Percentiles rank a stretch among this genome's conserved stretches.
phyloP scores from a whole-genome alignment of 2,888 invertebrate genomes.

The Drosophila vallismaia region DNA sequence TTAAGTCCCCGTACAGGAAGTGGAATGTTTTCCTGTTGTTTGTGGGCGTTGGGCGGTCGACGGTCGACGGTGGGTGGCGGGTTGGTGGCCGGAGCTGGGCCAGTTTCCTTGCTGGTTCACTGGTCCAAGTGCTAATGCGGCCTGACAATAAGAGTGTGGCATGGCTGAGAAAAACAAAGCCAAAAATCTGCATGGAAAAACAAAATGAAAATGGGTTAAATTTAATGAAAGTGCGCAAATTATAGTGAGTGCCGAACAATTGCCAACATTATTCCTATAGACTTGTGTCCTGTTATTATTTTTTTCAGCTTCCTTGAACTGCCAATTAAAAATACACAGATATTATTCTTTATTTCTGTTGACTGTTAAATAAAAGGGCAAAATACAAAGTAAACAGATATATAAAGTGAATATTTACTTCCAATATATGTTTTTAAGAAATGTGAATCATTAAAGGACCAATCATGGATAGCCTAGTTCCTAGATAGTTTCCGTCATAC shows the following conservation, averaged over 20 bases:
- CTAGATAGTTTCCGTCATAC: too few relatives aligned
- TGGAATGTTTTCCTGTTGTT: constrained; percentile 62
- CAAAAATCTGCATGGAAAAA: constrained; percentile 26
- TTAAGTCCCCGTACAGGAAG: constrained; percentile 65
- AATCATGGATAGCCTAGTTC: too few relatives aligned
- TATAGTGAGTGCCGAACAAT: constrained; percentile 25
- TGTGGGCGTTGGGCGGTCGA: constrained; percentile 7
- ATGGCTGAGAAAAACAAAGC: constrained; percentile 28
- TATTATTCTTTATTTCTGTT: constrained; percentile 50
- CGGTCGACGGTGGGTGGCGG: too few relatives aligned
- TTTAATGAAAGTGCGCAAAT: constrained; percentile 59
- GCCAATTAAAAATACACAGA: constrained; percentile 72
- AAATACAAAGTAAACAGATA: background rate
- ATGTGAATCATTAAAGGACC: background rate
- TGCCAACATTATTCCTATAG: constrained; percentile 15
- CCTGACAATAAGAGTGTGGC: constrained; percentile 64
- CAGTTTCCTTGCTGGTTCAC: constrained; percentile 41
- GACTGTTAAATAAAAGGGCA: background rate
- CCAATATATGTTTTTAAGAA: background rate
- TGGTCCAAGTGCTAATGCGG: constrained; percentile 75
- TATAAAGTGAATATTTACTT: background rate
- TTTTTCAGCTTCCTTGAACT: constrained; percentile 28
- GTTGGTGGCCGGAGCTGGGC: constrained; percentile 13
- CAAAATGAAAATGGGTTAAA: constrained; percentile 22
- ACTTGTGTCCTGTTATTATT: constrained; percentile 18